Evolutionary conservation across 2,113 vertebrate species (phyloP), one percentile per base, ranked within the genome.

Genomic region (Neomonachus schauinslandi): DNA sequence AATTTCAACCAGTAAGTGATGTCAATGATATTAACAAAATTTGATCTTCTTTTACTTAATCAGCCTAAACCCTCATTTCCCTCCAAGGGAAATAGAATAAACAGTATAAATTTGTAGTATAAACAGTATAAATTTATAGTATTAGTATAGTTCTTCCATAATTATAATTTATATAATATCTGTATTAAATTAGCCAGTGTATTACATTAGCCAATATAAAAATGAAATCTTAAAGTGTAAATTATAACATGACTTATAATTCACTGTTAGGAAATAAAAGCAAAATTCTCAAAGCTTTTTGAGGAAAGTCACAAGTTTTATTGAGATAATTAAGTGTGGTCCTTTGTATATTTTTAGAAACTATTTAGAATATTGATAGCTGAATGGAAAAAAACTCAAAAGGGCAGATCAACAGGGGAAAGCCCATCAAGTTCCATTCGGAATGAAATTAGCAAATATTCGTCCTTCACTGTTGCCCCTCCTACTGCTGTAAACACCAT

Each of bases 241-340:
- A 85, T 39, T 85, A 5, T 55, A 84, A 76, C 53, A 72, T 82
- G 65, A 83, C 4, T 59, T 51, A 53, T 28, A 69, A 26, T 63
- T 92, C 79, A 83, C 22, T 85, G 79, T 69, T 94, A 69, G 72
- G 59, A 87, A 69, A 94, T 57, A 72, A 94, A 94, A 55, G 26
- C 55, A 74, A 83, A 76, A 65, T 90, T 82, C 18, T 63, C n/a
- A 53, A 79, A 28, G 33, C 7, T 63, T 74, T 72, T 39, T 89
- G n/a, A 74, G 53, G 5, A 42, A 53, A 42, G 42, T 87, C 26
- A 72, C 33, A 61, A 74, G 72, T 76, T 53, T 83, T 83, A 83
- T 24, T 82, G n/a, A 88, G 13, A 82, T 82, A 82, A 39, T 36
- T 80, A 87, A 80, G n/a, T 21, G 10, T n/a, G 42, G 42, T 46